Base-by-base conservation (phyloP, 2,888 invertebrate genomes). In the Achlya flavicornis region DNA sequence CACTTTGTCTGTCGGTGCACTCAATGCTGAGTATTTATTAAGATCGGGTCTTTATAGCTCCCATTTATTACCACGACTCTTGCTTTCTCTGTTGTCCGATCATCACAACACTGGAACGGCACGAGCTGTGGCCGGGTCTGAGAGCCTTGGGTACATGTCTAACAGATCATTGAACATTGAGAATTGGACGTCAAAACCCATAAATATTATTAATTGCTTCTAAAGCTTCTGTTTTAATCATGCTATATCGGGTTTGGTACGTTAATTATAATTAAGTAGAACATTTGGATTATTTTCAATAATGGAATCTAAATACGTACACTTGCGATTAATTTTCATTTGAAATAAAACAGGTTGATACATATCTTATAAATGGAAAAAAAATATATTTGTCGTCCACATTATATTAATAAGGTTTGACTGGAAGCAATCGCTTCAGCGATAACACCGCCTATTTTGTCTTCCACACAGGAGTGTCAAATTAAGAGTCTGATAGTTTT, bases 81-180 rank as follows among this genome's bases (percentile, higher is more conserved):
- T 81, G 81, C 79, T 83, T 87, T 83, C 82, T 80, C 82, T 77
- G 78, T 81, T 81, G 83, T 77, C 74, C 73, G 67, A 73, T 73
- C 76, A 74, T 73, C 76, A 72, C 68, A 53, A 53, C 72, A 70
- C 76, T 69, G 74, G 70, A 72, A 69, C 73, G 72, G 73, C 65
- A 73, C 65, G 68, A 74, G 62, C 19, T 53, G 19, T 19, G 53
- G 19, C 53, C 53, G 19, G 1, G 16, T 3, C 12, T 53, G 19
- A 16, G 16, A 48, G 16, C n/a, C 48, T n/a, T 12, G 46, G 46
- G 46, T 48, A 48, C 48, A 48, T 10, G 48, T 53, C 53, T 19
- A 19, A 43, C 57, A 38, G 57, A 60, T 61, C 35, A 12, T 53
- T 57, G 10, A 57, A 61, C 43, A 33, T 57, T 16, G 48, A 48